Conservation (phyloP, 2,113 vertebrate genomes). For the Brachyhypopomus occidentalis region DNA sequence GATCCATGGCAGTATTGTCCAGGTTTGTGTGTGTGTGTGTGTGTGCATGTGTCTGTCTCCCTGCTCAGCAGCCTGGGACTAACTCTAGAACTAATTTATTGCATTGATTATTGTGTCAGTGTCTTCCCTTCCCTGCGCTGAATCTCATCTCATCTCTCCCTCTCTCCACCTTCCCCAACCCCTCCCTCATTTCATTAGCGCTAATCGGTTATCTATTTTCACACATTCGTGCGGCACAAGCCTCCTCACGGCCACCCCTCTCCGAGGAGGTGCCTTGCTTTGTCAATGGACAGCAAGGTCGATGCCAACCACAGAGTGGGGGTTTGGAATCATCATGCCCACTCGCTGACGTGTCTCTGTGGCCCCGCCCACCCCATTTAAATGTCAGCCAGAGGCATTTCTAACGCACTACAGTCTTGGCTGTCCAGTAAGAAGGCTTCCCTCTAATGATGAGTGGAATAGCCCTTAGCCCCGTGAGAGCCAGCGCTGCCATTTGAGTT, state of each 20-base stretch:
- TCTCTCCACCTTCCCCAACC: constrained; percentile 4
- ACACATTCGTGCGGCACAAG: not conserved
- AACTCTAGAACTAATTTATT: constrained; percentile 33
- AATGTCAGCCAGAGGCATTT: constrained; percentile 13
- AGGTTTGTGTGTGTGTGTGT: constrained; percentile 11
- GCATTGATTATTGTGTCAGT: constrained; percentile 44
- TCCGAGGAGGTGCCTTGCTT: constrained; percentile 8
- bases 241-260: not conserved
- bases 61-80: constrained; percentile 14
- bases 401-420: not conserved
- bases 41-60: not conserved
- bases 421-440: not conserved
- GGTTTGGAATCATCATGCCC: constrained; percentile 19
- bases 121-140: constrained; percentile 20
- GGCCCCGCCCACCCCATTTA: not conserved
- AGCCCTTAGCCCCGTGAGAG: not conserved
- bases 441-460: not conserved
- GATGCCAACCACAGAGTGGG: constrained; percentile 5
- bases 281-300: constrained; percentile 1
- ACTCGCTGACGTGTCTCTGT: not conserved
- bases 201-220: constrained; percentile 38
- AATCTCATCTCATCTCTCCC: constrained; percentile 27
- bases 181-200: constrained; percentile 38
- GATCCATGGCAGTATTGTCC: not conserved
- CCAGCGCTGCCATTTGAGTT: too few relatives aligned